Percentiles rank a stretch among this genome's conserved stretches.
phyloP scores from a whole-genome alignment of 1,140 invertebrate species.

The Trigoniulus corallinus region DNA sequence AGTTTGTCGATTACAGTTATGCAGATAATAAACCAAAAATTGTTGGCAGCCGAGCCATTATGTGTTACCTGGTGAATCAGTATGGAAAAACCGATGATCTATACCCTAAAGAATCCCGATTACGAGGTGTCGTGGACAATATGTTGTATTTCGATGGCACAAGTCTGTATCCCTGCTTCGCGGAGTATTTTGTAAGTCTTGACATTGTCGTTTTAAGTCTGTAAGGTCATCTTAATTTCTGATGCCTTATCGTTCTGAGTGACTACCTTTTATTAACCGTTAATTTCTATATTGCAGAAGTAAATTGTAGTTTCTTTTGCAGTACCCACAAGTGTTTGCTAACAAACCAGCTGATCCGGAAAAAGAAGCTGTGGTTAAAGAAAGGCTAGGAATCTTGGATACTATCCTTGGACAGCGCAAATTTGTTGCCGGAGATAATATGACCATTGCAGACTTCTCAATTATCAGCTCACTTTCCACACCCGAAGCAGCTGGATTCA shows the following conservation, averaged over 20 bases:
- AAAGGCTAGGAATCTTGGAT: neutral
- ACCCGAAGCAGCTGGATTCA: slow-evolving; percentile 10
- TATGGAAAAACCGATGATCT: slow-evolving; percentile 49
- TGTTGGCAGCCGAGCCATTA: slow-evolving; percentile 42
- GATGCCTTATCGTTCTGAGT: too few species aligned
- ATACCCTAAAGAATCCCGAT: slow-evolving; percentile 46
- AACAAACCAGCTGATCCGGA: neutral
- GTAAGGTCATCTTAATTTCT: too few species aligned
- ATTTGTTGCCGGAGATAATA: slow-evolving; percentile 18
- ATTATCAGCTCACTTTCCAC: slow-evolving; percentile 17
- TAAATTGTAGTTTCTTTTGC: neutral
- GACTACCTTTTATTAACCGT: too few species aligned
- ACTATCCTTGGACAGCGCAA: neutral
- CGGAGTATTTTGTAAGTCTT: neutral
- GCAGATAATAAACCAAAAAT: too few species aligned
- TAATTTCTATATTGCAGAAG: neutral
- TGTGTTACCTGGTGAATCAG: slow-evolving; percentile 46
- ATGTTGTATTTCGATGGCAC: slow-evolving; percentile 54
- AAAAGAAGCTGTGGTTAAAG: neutral
- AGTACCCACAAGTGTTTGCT: neutral
- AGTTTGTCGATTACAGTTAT: too few species aligned
- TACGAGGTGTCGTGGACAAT: slow-evolving; percentile 50
- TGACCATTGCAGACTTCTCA: slow-evolving; percentile 22
- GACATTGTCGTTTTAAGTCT: too few species aligned
- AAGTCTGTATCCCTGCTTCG: neutral